Evolutionary conservation across 2,797 vertebrate species (phyloP), one percentile per base, ranked within the genome.

Genomic region (Zalophus californianus): DNA sequence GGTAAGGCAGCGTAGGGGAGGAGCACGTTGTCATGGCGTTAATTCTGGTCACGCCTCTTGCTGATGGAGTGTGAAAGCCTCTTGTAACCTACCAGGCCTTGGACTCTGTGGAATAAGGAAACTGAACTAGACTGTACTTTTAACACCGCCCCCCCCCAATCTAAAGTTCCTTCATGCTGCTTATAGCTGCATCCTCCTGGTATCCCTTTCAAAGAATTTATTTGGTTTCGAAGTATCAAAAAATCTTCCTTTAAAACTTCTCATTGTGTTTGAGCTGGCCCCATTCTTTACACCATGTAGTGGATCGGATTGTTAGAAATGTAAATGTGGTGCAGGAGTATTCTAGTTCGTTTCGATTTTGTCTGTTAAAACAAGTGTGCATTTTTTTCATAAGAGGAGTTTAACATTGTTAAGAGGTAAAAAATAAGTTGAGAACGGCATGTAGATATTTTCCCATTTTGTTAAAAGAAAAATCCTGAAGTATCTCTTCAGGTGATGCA

Each of bases 201-300:
- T 72, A 79, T 38, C 54, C 12, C 52, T 80, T 92, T 91, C 10
- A 87, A 75, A 13, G 62, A 91, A 58, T 86, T 94, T 70, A 54
- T 96, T 96, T 91, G 54, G 16, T 92, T 96, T 95, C n/a, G 10
- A 78, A 83, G 23, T 91, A 68, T 73, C 41, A 75, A 72, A 91
- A 83, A 54, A 32, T 78, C 64, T 95, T 94, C 18, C n/a, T 90
- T 92, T 84, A 72, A 90, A 94, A 73, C 35, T 72, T 85, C 21
- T 27, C 15, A 9, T 60, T 80, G n/a, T 92, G 29, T 90, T 91
- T 85, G 64, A 72, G 50, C 29, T 78, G 85, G 27, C 72, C 62
- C 5, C 23, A 64, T 83, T 97, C 9, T 75, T 75, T 94, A 84
- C 1, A 72, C 20, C 56, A 48, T 79, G 5, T 41, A 77, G 5